phyloP scores from a whole-genome alignment of 2,797 vertebrate genomes.

The Jordanella pulchra region DNA sequence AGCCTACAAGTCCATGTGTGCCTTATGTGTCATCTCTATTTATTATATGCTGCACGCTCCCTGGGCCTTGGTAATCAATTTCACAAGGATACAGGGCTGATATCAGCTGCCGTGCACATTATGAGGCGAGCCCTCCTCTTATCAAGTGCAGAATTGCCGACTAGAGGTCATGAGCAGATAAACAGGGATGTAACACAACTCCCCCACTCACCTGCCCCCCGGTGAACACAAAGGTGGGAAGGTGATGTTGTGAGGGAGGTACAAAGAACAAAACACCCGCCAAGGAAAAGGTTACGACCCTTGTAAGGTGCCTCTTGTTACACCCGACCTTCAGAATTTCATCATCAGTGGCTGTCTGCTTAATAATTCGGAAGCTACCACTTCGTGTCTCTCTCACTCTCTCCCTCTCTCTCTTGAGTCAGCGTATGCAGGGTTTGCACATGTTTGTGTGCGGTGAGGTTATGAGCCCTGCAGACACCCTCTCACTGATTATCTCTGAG shows the following conservation, averaged over 20 bases:
- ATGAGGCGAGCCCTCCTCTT: constrained; percentile 89
- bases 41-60: constrained; percentile 93
- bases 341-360: constrained; percentile 94
- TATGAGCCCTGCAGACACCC: constrained; percentile 87
- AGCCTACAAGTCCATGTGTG: constrained; percentile 78
- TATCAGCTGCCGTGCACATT: constrained; percentile 88
- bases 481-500: constrained; percentile 97
- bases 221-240: constrained; percentile 77
- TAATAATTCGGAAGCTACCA: constrained; percentile 93
- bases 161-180: constrained; percentile 99
- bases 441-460: constrained; percentile 55
- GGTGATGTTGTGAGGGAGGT: constrained; percentile 72
- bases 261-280: constrained; percentile 79
- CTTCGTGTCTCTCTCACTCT: constrained; percentile 90
- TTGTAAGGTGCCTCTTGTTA: constrained; percentile 99
- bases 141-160: constrained; percentile 99
- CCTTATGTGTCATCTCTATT: constrained; percentile 89
- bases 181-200: constrained; percentile 95
- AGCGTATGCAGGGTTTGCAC: constrained; percentile 45
- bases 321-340: constrained; percentile 99
- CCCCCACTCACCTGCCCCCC: constrained; percentile 74
- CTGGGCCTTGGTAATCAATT: constrained; percentile 90
- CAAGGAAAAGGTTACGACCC: constrained; percentile 89
- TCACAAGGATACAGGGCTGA: constrained; percentile 91
- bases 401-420: constrained; percentile 85